A percentile compares a stretch with the other conserved stretches of the same genome.
phyloP scores from a whole-genome alignment of 1,140 invertebrate genomes.

The Nasonia longicornis region DNA sequence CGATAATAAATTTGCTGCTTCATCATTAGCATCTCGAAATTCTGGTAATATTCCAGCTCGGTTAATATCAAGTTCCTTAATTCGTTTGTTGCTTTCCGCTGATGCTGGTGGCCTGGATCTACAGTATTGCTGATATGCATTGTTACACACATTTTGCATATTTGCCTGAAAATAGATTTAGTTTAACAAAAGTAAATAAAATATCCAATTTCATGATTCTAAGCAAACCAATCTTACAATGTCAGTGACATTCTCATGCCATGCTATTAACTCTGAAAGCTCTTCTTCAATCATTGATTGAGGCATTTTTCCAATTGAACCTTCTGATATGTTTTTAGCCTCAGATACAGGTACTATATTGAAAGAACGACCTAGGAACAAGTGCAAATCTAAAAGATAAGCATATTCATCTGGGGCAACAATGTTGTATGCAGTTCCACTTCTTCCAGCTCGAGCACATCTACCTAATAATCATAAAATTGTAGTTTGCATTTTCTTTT shows the following conservation, averaged over 20 bases:
- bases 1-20: slow-evolving; percentile 72
- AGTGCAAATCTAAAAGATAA: slow-evolving; percentile 92
- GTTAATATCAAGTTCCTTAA: slow-evolving; percentile 76
- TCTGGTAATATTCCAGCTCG: slow-evolving; percentile 68
- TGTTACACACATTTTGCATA: slow-evolving; percentile 82
- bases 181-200: slow-evolving; percentile 26
- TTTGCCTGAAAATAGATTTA: slow-evolving; percentile 71
- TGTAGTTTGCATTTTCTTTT: slow-evolving; percentile 5
- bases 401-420: slow-evolving; percentile 91
- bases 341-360: slow-evolving; percentile 70
- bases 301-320: slow-evolving; percentile 83
- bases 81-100: slow-evolving; percentile 86
- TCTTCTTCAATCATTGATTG: slow-evolving; percentile 86
- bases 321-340: slow-evolving; percentile 66
- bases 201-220: neutral
- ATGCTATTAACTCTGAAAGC: slow-evolving; percentile 80
- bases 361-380: slow-evolving; percentile 89
- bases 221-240: slow-evolving; percentile 71
- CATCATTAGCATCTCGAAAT: slow-evolving; percentile 56
- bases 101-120: slow-evolving; percentile 88
- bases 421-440: slow-evolving; percentile 90
- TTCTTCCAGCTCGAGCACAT: slow-evolving; percentile 94
- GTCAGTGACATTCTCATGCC: slow-evolving; percentile 81
- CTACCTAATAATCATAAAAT: slow-evolving; percentile 74
- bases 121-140: slow-evolving; percentile 93